These are phyloP conservation scores for Aporrectodea caliginosa DNA, from an alignment of 1,140 invertebrate species.

Conservation along the genomic window DNA sequence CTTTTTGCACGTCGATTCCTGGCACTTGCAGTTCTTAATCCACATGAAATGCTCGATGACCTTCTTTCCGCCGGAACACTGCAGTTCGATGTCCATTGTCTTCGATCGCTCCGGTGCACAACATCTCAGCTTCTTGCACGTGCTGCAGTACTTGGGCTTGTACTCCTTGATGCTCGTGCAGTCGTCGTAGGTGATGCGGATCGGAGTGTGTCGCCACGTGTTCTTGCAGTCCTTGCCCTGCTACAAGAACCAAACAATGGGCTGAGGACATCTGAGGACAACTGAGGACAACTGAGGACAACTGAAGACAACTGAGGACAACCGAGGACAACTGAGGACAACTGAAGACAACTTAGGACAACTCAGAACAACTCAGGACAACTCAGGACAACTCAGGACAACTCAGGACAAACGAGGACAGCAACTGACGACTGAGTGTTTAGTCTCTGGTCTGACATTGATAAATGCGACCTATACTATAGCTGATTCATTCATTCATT, in stretches of 20 bases:
- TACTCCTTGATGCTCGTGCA: conserved; percentile 64
- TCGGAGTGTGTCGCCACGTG: conserved; percentile 59
- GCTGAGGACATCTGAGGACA: too few relatives aligned
- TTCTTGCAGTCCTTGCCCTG: conserved; percentile 65
- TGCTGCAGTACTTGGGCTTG: conserved; percentile 64
- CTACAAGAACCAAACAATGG: conserved; percentile 48
- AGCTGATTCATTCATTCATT: too few relatives aligned
- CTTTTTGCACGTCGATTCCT: neutral
- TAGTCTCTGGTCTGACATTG: too few relatives aligned
- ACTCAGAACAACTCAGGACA: too few relatives aligned
- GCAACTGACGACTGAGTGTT: too few relatives aligned
- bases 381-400: too few relatives aligned
- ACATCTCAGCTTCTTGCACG: conserved; percentile 58
- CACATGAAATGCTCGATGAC: conserved; percentile 43
- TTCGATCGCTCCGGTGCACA: conserved; percentile 62
- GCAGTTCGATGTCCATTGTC: conserved; percentile 60
- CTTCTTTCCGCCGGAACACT: conserved; percentile 39
- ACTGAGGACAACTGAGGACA: too few relatives aligned
- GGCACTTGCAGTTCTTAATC: conserved; percentile 46
- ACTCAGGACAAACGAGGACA: too few relatives aligned
- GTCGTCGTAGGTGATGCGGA: conserved; percentile 61
- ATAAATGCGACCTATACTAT: too few relatives aligned
- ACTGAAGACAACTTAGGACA: too few relatives aligned
- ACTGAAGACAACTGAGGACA: too few relatives aligned
- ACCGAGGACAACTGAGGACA: too few relatives aligned